Evolutionary conservation across 2,888 invertebrate genomes (phyloP).

Genomic region (Ochlodes sylvanus): DNA sequence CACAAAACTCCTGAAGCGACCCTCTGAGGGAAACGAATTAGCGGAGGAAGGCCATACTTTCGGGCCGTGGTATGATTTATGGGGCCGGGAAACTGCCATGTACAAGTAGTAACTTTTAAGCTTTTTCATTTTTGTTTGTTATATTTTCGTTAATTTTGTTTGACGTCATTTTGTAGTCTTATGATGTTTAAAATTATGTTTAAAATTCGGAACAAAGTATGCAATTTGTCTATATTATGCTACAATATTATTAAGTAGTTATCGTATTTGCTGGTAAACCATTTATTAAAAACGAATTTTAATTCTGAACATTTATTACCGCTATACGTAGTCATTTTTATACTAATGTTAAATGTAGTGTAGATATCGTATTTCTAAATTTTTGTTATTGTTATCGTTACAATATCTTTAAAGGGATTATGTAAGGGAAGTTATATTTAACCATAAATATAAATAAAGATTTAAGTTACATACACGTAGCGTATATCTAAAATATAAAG

Average conservation of each 20-base stretch:
- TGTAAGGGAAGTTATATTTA: conserved; percentile 27
- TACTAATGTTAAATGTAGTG: conserved; percentile 35
- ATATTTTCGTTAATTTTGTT: conserved; percentile 45
- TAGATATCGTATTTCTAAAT: conserved; percentile 38
- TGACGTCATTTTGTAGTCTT: conserved; percentile 39
- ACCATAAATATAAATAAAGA: conserved; percentile 17
- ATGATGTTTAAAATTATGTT: not conserved
- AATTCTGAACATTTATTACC: conserved; percentile 35
- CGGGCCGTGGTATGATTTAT: conserved; percentile 95
- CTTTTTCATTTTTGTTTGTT: conserved; percentile 56
- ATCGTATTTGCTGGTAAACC: conserved; percentile 28
- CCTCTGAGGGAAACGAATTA: conserved; percentile 76
- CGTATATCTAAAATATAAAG: conserved; percentile 6
- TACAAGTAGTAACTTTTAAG: conserved; percentile 70
- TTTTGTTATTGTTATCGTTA: conserved; percentile 37
- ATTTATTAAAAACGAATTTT: conserved; percentile 31
- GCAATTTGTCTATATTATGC: conserved; percentile 14
- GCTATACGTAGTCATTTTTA: conserved; percentile 35
- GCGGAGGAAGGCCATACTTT: conserved; percentile 89
- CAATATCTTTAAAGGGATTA: conserved; percentile 36
- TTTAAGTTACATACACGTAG: not conserved
- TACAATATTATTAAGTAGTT: conserved; percentile 14
- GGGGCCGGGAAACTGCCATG: conserved; percentile 90
- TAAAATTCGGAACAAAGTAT: too few relatives aligned
- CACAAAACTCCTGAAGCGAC: conserved; percentile 88